Evolutionary conservation across 30 jellyfish, hydroid and myxozoan genomes (phyloP).

Genomic region (Cassiopea xamachana): DNA sequence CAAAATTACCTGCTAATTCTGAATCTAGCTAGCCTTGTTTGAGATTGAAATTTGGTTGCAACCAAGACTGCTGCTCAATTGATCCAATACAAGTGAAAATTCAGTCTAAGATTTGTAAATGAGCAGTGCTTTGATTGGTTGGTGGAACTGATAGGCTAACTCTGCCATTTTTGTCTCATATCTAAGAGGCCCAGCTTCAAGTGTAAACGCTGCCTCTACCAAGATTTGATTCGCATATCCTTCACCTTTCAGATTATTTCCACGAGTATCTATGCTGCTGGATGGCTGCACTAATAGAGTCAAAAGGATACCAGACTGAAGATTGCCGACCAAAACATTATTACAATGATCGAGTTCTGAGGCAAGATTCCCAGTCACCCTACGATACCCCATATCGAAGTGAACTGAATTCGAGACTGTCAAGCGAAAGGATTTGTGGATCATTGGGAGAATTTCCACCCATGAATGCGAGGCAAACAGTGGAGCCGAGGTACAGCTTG

Average conservation of each 20-base stretch:
- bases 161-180: no score
- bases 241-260: slow-evolving; percentile 22
- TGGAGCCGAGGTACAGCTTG: slow-evolving; percentile 3
- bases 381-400: neutral
- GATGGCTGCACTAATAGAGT: slow-evolving; percentile 43
- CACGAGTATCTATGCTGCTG: slow-evolving; percentile 50
- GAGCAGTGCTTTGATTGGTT: no score
- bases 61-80: no score
- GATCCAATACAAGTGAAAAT: no score
- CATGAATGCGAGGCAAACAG: slow-evolving; percentile 17
- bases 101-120: no score
- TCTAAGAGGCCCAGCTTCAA: no score
- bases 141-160: no score
- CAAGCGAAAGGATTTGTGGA: slow-evolving; percentile 17
- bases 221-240: neutral
- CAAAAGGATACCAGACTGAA: slow-evolving; percentile 16
- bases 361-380: neutral
- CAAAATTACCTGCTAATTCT: no score
- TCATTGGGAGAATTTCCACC: slow-evolving; percentile 23
- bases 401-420: neutral
- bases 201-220: no score
- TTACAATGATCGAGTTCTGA: slow-evolving; percentile 4
- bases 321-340: neutral
- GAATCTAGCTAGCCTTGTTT: no score
- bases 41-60: no score